Evolutionary conservation across 1,140 invertebrate species (phyloP).

Genomic region (Lepidurus couesii): DNA sequence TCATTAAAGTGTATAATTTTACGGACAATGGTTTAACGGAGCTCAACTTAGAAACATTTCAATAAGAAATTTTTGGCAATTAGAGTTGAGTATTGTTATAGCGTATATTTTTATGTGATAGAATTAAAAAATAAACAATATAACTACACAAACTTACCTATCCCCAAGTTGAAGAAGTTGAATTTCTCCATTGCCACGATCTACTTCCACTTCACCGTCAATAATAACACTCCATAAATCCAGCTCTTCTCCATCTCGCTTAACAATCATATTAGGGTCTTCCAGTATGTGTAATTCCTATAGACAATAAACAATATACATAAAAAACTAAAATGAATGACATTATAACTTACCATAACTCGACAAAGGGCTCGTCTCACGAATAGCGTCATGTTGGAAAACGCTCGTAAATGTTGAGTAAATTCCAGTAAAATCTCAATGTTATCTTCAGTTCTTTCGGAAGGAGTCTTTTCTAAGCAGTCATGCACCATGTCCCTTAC

Average conservation of each 20-base stretch:
- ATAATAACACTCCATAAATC: slow-evolving; percentile 99
- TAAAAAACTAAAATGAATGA: neutral
- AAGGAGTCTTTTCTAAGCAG: slow-evolving; percentile 94
- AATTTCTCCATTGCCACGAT: slow-evolving; percentile 61
- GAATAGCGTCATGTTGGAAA: slow-evolving; percentile 85
- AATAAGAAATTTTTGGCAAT: no score
- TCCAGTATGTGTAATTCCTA: slow-evolving; percentile 91
- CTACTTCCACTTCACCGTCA: slow-evolving; percentile 93
- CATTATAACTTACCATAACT: slow-evolving; percentile 63
- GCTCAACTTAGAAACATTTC: no score
- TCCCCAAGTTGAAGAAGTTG: slow-evolving; percentile 87
- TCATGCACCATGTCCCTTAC: slow-evolving; percentile 91
- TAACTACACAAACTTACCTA: slow-evolving; percentile 49
- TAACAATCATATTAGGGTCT: slow-evolving; percentile 89
- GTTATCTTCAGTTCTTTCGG: slow-evolving; percentile 87
- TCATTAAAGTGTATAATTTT: no score
- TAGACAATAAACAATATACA: slow-evolving; percentile 32
- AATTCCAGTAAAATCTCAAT: slow-evolving; percentile 93
- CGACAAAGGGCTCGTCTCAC: slow-evolving; percentile 82
- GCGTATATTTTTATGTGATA: neutral
- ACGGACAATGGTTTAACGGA: no score
- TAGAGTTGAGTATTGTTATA: no score
- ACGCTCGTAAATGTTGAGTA: slow-evolving; percentile 93
- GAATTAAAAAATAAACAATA: slow-evolving; percentile 1
- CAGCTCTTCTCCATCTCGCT: slow-evolving; percentile 95